These are phyloP conservation scores for Thereva nobilitata DNA, from an alignment of 2,888 invertebrate genomes.

Conservation along the genomic window DNA sequence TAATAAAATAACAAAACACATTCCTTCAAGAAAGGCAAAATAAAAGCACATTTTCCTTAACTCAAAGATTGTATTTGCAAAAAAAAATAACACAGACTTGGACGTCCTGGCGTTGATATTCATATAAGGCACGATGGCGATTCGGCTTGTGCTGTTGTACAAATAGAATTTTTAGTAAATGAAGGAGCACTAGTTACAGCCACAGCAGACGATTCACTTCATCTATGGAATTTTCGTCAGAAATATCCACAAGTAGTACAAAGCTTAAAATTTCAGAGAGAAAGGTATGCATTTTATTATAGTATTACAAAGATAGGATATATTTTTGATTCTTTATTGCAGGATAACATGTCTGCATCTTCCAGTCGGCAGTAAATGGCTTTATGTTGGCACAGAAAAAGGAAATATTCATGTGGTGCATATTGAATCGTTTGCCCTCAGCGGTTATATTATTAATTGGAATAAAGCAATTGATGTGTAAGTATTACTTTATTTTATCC, in stretches of 20 bases:
- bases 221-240: conserved; percentile 97
- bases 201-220: conserved; percentile 93
- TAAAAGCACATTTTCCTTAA: conserved; percentile 45
- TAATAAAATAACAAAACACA: no score
- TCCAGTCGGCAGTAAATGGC: conserved; percentile 97
- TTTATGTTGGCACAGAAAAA: conserved; percentile 96
- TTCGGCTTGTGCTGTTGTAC: conserved; percentile 69
- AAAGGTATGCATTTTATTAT: conserved; percentile 70
- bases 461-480: conserved; percentile 99
- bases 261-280: conserved; percentile 95
- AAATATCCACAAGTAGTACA: conserved; percentile 93
- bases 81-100: conserved; percentile 70
- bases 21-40: not conserved
- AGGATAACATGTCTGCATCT: conserved; percentile 95
- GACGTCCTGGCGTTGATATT: conserved; percentile 95
- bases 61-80: conserved; percentile 47
- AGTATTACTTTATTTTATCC: conserved; percentile 60
- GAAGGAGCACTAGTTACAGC: conserved; percentile 96
- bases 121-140: conserved; percentile 83
- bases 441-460: conserved; percentile 99
- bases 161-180: conserved; percentile 93
- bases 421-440: conserved; percentile 93
- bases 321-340: conserved; percentile 46
- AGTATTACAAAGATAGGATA: not conserved
- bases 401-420: conserved; percentile 98